These are phyloP conservation scores for Aphidius gifuensis DNA, from an alignment of 1,140 invertebrate species.

Conservation along the genomic window DNA sequence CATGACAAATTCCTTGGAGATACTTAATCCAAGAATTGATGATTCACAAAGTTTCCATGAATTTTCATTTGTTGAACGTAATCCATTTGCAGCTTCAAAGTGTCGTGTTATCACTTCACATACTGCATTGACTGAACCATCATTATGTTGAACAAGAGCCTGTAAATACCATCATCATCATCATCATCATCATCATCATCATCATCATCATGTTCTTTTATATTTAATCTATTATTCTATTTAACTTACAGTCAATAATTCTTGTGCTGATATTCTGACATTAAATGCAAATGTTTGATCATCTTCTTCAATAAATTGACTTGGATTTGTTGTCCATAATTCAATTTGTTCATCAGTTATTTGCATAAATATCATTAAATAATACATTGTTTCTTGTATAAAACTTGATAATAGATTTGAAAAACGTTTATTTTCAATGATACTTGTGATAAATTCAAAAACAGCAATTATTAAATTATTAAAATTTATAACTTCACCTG, in stretches of 20 bases:
- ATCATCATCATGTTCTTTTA: neutral
- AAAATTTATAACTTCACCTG: conserved; percentile 71
- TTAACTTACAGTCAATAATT: conserved; percentile 61
- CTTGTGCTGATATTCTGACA: conserved; percentile 73
- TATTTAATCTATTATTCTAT: too few relatives aligned
- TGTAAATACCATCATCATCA: conserved; percentile 37
- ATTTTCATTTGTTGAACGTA: conserved; percentile 52
- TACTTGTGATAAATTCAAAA: conserved; percentile 71
- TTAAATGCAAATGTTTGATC: conserved; percentile 70
- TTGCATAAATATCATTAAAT: conserved; percentile 74
- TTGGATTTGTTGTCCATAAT: conserved; percentile 68
- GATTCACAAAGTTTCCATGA: conserved; percentile 81
- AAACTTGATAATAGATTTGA: conserved; percentile 65
- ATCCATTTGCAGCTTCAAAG: conserved; percentile 57
- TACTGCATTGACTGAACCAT: conserved; percentile 60
- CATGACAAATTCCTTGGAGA: conserved; percentile 58
- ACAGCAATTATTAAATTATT: conserved; percentile 73
- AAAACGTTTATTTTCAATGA: conserved; percentile 64
- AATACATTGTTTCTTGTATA: conserved; percentile 70
- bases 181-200: neutral
- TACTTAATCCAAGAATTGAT: conserved; percentile 66
- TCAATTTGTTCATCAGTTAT: conserved; percentile 74
- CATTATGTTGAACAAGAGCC: conserved; percentile 62
- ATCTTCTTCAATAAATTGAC: conserved; percentile 77
- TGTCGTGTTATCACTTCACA: conserved; percentile 66